These are phyloP conservation scores for Prostheceraeus crozeri DNA, from an alignment of 2,888 invertebrate genomes.

Conservation along the genomic window DNA sequence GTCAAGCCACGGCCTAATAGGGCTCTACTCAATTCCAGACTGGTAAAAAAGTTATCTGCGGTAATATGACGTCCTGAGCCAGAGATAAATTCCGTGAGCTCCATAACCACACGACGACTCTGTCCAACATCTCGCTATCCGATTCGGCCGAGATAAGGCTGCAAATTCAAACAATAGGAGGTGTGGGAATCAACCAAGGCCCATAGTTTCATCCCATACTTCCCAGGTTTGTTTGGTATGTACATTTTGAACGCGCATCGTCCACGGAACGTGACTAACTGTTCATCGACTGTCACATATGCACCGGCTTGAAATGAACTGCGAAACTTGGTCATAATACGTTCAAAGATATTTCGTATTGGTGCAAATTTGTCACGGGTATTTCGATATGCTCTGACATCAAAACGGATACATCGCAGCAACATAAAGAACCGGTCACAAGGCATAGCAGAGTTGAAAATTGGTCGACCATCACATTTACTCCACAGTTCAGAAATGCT, in stretches of 20 bases:
- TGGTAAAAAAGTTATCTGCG: conserved; percentile 31
- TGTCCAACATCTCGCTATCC: conserved; percentile 19
- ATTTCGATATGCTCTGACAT: no score
- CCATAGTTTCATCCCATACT: conserved; percentile 22
- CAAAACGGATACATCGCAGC: no score
- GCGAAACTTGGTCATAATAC: no score
- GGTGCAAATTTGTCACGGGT: no score
- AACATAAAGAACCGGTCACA: no score
- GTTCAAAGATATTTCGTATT: no score
- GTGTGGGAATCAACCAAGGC: conserved; percentile 8
- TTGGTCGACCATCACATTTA: no score
- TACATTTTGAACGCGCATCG: conserved; percentile 17
- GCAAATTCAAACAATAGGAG: conserved; percentile 23
- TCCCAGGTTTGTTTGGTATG: conserved; percentile 6
- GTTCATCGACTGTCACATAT: no score
- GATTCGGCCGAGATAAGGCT: conserved; percentile 23
- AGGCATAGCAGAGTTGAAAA: no score
- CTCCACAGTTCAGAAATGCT: no score
- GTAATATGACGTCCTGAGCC: conserved; percentile 29
- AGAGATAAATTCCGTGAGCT: conserved; percentile 27
- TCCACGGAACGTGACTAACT: conserved; percentile 1
- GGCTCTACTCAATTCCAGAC: neutral
- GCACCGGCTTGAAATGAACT: no score
- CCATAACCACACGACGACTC: neutral
- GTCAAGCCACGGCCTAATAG: conserved; percentile 21